Conservation (phyloP, 2,888 invertebrate genomes). For the Lepidocyrtinus sp. region DNA sequence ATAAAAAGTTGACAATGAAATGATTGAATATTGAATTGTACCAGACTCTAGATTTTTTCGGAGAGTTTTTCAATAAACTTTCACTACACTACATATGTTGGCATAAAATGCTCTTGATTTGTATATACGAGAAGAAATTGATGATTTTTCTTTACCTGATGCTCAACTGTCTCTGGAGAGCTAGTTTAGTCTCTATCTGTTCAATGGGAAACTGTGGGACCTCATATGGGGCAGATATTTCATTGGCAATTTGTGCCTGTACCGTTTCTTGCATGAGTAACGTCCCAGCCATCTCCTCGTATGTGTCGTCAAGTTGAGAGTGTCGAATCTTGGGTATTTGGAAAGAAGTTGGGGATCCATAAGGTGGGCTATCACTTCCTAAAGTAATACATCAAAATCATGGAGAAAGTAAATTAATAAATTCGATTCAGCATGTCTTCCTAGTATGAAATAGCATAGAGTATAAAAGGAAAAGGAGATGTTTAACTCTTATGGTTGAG, state of each 20-base stretch:
- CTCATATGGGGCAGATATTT: slow-evolving; percentile 96
- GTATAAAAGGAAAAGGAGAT: too few relatives aligned
- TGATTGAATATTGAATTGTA: too few relatives aligned
- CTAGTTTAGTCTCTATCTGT: slow-evolving; percentile 93
- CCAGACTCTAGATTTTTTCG: too few relatives aligned
- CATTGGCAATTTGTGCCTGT: slow-evolving; percentile 75
- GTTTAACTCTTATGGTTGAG: too few relatives aligned
- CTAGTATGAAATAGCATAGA: too few relatives aligned
- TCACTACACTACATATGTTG: too few relatives aligned
- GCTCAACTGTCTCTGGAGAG: slow-evolving; percentile 89
- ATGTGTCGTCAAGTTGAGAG: slow-evolving; percentile 70
- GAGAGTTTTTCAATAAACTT: too few relatives aligned
- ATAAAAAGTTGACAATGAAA: too few relatives aligned
- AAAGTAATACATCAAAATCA: slow-evolving; percentile 67
- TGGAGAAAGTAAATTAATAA: slow-evolving; percentile 1
- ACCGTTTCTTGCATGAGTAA: slow-evolving; percentile 67
- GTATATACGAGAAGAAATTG: slow-evolving; percentile 2
- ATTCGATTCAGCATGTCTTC: too few relatives aligned
- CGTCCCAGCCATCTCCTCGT: slow-evolving; percentile 73
- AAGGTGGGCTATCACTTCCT: slow-evolving; percentile 83
- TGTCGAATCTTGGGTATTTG: slow-evolving; percentile 70
- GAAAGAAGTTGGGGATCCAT: slow-evolving; percentile 70
- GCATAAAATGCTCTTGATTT: too few relatives aligned
- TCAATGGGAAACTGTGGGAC: slow-evolving; percentile 99
- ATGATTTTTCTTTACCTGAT: slow-evolving; percentile 81